These are phyloP conservation scores for Ellobius talpinus DNA, from an alignment of 2,113 vertebrate species.

Conservation along the genomic window DNA sequence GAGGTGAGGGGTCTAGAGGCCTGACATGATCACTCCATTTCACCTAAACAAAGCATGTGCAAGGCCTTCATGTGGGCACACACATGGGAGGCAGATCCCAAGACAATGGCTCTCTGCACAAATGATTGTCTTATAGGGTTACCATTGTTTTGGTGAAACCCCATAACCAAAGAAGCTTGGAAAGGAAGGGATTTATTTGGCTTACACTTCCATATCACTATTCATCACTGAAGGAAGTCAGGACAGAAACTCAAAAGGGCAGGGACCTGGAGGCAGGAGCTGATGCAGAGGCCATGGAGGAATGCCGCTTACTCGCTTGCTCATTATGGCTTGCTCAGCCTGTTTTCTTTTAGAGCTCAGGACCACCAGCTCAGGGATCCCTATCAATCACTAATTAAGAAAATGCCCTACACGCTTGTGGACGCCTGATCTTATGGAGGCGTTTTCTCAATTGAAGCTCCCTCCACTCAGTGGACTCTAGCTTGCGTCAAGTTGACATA, in stretches of 20 bases:
- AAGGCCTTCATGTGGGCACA: background rate
- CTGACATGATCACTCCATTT: background rate
- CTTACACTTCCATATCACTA: background rate
- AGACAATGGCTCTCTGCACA: background rate
- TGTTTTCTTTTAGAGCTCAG: background rate
- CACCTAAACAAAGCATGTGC: background rate
- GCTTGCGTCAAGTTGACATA: background rate
- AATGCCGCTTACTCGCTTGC: background rate
- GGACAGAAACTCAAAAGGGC: background rate
- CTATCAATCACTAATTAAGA: background rate
- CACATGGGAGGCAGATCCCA: background rate
- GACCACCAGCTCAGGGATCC: background rate
- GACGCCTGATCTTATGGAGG: background rate
- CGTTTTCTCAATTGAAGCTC: background rate
- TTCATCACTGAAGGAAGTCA: background rate
- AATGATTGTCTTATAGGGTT: background rate
- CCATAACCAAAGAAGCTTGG: background rate
- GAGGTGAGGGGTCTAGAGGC: background rate
- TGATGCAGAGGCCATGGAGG: background rate
- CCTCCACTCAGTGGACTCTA: background rate
- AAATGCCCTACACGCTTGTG: background rate
- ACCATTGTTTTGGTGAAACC: background rate
- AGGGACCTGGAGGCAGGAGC: background rate
- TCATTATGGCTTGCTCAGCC: background rate
- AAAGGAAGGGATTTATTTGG: background rate